Base-by-base conservation (phyloP, 2,113 vertebrate genomes). In the Xiphias gladius region DNA sequence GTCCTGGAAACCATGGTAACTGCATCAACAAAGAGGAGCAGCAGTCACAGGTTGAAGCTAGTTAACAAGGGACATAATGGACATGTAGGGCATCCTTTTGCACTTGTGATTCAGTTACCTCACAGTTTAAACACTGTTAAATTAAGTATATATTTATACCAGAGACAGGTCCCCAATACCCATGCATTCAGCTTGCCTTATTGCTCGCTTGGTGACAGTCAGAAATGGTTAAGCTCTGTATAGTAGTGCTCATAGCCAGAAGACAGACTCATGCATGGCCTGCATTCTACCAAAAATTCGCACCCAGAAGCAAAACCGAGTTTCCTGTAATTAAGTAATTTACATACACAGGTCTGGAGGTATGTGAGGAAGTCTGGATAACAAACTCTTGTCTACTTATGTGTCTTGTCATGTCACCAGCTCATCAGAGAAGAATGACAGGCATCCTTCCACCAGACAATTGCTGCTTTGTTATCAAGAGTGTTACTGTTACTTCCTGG, bases 311-410 rank as follows among this genome's bases (percentile, higher is more conserved):
- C 54, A 80, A 65, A 71, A 54, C 48, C 67, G 19, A 57, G 74
- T 74, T 89, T 84, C 74, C 85, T 84, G 80, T 73, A 84, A 86
- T 86, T 82, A 80, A 12, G 46, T 88, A 22, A 89, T 86, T 66
- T 73, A 69, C 80, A 82, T 77, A 54, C 67, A 66, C 64, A 77
- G 77, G 78, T 78, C 80, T 87, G 73, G 62, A 84, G 80, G 75
- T 71, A 62, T 76, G 67, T 39, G 67, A 82, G 66, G 67, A 43
- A 83, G 54, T 74, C 57, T 77, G 68, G 52, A 69, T 52, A 41
- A 76, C 67, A 41, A 48, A 54, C 66, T 82, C 57, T 19, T 12
- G 80, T 69, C 43, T 69, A 57, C 66, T 69, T 26, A 13, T 48
- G 11, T 16, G 64, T 62, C 70, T 63, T 37, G 61, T 58, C 35